Base-by-base conservation (phyloP, 2,888 invertebrate species). In the Hypercompe scribonia region DNA sequence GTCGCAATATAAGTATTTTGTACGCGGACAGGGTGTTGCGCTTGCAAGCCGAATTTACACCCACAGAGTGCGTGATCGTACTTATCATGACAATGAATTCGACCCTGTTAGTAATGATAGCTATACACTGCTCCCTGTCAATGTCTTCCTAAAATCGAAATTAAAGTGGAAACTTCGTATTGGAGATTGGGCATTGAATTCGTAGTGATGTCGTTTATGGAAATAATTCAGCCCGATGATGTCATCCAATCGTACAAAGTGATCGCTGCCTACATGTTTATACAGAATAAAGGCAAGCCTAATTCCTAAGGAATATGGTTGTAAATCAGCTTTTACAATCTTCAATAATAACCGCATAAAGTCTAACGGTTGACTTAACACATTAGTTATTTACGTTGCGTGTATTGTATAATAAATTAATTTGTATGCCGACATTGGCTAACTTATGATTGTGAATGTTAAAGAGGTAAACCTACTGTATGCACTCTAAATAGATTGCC, bases 1-100 rank as follows among this genome's bases (percentile, higher is more conserved):
- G 81, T 81, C 78, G 84, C 79, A 78, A 81, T 82, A 86, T 90
- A 50, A 50, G 24, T 86, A 88, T n/a, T 54, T 61, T 61, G 91
- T 90, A 92, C 92, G 92, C 90, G 87, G 80, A 84, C 78, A 76
- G 80, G 78, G 82, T 72, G 77, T 76, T 72, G 71, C 78, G 67
- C 63, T 36, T 77, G 74, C 74, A 67, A 65, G 66, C 74, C 33
- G 18, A 21, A 33, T 63, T 31, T 13, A 63, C 80, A 76, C 78
- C 73, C 75, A 81, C 77, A 70, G 78, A 79, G 78, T 76, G 67
- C 76, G 70, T 73, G 70, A 68, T 74, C 74, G 33, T 61, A 71
- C 72, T 0, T 18, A 18, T 42, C 42, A 42, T 42, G 21, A 21
- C 46, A 8, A 50, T 50, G 24, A 7, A 24, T 50, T 39, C 63